A percentile compares a stretch with the other conserved stretches of the same genome.
Conservation (phyloP, 2,113 vertebrate species). For the Catharus bicknelli region DNA sequence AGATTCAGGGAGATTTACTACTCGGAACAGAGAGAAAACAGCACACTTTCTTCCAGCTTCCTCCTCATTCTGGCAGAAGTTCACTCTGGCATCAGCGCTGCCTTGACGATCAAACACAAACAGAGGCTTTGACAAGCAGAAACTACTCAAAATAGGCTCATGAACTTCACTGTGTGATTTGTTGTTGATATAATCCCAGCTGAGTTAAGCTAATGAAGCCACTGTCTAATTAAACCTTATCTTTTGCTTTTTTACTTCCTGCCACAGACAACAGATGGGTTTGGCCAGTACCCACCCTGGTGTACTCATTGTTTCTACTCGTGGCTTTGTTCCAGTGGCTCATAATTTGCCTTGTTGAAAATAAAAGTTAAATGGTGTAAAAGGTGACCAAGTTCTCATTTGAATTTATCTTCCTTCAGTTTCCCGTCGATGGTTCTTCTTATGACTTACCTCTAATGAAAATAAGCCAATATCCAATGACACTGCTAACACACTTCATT, state of each 20-base stretch:
- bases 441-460: neutral
- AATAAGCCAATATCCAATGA: neutral
- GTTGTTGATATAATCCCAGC: neutral
- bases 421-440: neutral
- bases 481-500: neutral
- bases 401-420: neutral
- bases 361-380: neutral
- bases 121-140: neutral
- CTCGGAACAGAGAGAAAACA: neutral
- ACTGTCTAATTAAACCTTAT: neutral
- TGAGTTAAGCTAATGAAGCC: neutral
- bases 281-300: neutral
- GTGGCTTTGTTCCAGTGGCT: neutral
- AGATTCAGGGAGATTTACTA: neutral
- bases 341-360: neutral
- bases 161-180: neutral
- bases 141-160: neutral
- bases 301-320: neutral
- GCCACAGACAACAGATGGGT: neutral
- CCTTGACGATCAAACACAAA: fast-evolving
- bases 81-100: neutral
- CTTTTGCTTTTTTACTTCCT: neutral
- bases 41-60: neutral
- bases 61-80: neutral
- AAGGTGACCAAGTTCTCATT: neutral